Evolutionary conservation across 2,113 vertebrate species (phyloP).

Genomic region (Talpa occidentalis): DNA sequence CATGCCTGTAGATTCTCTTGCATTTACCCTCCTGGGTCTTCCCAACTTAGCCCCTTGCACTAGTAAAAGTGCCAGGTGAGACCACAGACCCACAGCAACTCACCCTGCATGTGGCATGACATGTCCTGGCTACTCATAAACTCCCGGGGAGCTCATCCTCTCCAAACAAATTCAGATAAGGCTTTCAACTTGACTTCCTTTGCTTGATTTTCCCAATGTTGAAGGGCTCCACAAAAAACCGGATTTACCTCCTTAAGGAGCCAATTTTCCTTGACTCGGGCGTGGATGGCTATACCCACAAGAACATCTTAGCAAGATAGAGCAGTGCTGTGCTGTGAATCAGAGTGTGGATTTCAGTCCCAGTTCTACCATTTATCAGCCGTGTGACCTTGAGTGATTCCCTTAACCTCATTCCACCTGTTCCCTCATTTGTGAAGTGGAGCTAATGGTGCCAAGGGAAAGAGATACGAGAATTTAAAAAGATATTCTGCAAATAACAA

Average conservation of each 20-base stretch:
- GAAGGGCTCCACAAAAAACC: background rate
- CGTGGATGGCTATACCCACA: background rate
- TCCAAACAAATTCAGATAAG: background rate
- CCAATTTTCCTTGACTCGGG: background rate
- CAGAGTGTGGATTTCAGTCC: background rate
- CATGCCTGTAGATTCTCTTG: background rate
- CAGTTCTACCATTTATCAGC: background rate
- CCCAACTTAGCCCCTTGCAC: background rate
- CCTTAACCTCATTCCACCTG: background rate
- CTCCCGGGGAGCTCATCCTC: background rate
- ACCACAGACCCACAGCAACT: background rate
- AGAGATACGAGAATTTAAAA: background rate
- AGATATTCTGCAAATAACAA: background rate
- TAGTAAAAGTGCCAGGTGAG: background rate
- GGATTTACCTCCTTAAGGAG: background rate
- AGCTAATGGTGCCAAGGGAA: background rate
- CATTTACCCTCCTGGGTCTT: background rate
- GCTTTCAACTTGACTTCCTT: background rate
- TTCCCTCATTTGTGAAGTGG: background rate
- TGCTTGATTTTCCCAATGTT: background rate
- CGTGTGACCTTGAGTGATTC: background rate
- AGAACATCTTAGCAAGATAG: background rate
- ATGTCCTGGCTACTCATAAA: background rate
- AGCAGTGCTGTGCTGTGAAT: background rate
- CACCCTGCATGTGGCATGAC: background rate